Evolutionary conservation across 2,888 invertebrate species (phyloP), one percentile per base, ranked within the genome.

Genomic region (Encarsia formosa): DNA sequence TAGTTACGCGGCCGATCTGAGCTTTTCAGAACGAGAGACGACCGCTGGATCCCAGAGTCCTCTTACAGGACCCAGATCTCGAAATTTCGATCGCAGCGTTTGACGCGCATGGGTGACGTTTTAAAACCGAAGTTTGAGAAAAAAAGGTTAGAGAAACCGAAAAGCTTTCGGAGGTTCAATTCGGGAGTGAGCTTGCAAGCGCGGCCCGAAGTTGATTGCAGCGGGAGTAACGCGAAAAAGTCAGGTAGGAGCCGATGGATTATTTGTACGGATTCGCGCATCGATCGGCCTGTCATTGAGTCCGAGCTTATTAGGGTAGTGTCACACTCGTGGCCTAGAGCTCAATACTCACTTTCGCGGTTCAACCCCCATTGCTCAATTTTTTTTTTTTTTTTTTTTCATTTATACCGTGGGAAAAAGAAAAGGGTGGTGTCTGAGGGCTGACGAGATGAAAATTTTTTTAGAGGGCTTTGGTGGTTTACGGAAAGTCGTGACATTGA

Each of bases 221-320:
- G 6, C 18, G 13, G 29, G 13, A 9, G 8, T 29, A 29, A 8
- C 29, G 29, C 29, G 29, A 29, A 13, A 29, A 13, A 29, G 13
- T 29, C 8, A 29, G 29, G 29, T 13, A 29, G 29, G 8, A 35
- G 48, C 37, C 49, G 46, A 50, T 52, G 43, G 60, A 64, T 62
- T 57, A 65, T 70, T 72, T 73, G 59, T 73, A 73, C 56, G 73
- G 73, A 68, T 74, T 73, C 73, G 24, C 45, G 37, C 66, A 72
- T 73, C 73, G 73, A 73, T 72, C 71, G 69, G 31, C 48, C 58
- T 57, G 64, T 65, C 65, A 66, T 65, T 64, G 63, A 58, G 59
- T 63, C 49, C 62, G 62, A 69, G 68, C 73, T 71, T 69, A 71
- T 71, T 70, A 71, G 67, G 67, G 62, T 71, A 69, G 67, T 70